Percentiles rank a stretch among this genome's conserved stretches.
Evolutionary conservation across 2,888 invertebrate species (phyloP).

Genomic region (Trilocha varians): DNA sequence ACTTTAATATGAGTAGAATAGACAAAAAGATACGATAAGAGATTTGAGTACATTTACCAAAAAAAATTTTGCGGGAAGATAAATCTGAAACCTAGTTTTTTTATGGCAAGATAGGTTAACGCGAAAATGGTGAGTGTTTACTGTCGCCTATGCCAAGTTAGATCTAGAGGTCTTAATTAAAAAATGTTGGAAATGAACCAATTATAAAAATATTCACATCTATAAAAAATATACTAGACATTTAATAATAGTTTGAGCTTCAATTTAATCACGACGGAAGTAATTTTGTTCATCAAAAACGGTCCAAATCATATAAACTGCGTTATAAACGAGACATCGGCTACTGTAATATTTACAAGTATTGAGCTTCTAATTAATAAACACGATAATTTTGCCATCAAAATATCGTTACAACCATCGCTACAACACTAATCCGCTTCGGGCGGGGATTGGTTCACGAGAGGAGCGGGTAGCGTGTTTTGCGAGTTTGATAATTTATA

Average conservation of each 20-base stretch:
- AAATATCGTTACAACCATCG: constrained; percentile 24
- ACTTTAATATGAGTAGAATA: too few species aligned
- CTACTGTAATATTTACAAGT: constrained; percentile 1
- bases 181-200: too few species aligned
- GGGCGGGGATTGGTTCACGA: constrained; percentile 9
- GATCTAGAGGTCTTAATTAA: too few species aligned
- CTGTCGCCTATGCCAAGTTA: too few species aligned
- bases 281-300: neutral
- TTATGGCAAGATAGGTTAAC: too few species aligned
- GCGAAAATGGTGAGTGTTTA: too few species aligned
- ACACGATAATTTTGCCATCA: constrained; percentile 27
- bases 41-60: too few species aligned
- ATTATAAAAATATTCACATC: too few species aligned
- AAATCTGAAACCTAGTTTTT: too few species aligned
- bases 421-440: constrained; percentile 9
- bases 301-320: neutral
- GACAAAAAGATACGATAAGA: too few species aligned
- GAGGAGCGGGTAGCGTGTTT: constrained; percentile 7
- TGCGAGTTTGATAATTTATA: too few species aligned
- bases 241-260: neutral
- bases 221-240: neutral
- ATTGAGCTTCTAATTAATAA: constrained; percentile 22
- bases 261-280: neutral
- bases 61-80: too few species aligned
- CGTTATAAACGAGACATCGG: neutral